Percentiles rank a stretch among this genome's conserved stretches.
Conservation (phyloP, 2,888 invertebrate genomes). For the Ptychoptera albimana region DNA sequence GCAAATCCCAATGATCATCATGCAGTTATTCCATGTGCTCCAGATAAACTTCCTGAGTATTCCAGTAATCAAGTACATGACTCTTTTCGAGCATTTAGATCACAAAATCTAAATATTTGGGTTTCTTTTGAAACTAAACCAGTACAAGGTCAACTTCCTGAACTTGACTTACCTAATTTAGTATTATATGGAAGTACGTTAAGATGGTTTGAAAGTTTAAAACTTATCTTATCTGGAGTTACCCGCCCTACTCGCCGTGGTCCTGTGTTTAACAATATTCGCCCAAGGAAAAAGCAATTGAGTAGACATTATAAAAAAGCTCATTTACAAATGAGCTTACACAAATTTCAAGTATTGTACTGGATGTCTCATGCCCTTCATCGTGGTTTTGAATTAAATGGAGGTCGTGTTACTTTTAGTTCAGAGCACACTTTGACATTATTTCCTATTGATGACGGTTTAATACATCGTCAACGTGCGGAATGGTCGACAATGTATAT, state of each 20-base stretch:
- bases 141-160: constrained; percentile 33
- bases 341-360: constrained; percentile 63
- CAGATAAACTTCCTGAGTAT: constrained; percentile 90
- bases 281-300: constrained; percentile 77
- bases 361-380: constrained; percentile 98
- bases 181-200: constrained; percentile 86
- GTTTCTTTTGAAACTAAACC: constrained; percentile 63
- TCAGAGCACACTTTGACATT: constrained; percentile 62
- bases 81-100: constrained; percentile 87
- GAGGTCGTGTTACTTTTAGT: constrained; percentile 65
- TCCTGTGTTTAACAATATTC: constrained; percentile 65
- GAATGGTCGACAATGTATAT: constrained; percentile 87
- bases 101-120: constrained; percentile 64
- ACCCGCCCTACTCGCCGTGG: constrained; percentile 91
- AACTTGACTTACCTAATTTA: constrained; percentile 49
- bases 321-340: constrained; percentile 70
- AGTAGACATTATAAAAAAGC: constrained; percentile 85
- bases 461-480: constrained; percentile 70
- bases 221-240: constrained; percentile 79
- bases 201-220: constrained; percentile 89
- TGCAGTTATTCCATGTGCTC: constrained; percentile 87
- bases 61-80: constrained; percentile 92
- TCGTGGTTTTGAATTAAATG: constrained; percentile 74
- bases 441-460: constrained; percentile 58
- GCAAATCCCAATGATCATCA: constrained; percentile 95